A percentile compares a stretch with the other conserved stretches of the same genome.
These are phyloP conservation scores for Cerceris rybyensis DNA, from an alignment of 2,888 invertebrate species.

Conservation along the genomic window DNA sequence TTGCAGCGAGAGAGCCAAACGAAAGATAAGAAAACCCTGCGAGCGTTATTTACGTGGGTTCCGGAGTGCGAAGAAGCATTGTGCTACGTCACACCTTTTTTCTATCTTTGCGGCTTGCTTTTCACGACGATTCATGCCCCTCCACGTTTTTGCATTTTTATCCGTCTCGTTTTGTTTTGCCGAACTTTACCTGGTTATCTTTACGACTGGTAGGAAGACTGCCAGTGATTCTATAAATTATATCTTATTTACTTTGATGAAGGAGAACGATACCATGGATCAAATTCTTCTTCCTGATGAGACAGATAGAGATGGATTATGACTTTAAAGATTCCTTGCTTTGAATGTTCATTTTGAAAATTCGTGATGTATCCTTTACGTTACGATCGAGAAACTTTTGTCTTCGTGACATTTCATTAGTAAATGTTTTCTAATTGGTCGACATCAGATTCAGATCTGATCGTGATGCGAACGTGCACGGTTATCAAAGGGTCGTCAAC, in stretches of 20 bases:
- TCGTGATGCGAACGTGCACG: conserved; percentile 43
- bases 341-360: too few species aligned
- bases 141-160: not conserved
- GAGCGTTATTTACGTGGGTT: conserved; percentile 54
- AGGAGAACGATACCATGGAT: too few species aligned
- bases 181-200: too few species aligned
- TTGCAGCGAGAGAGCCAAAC: conserved; percentile 50
- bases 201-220: too few species aligned
- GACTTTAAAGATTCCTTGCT: not conserved
- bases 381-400: too few species aligned
- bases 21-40: conserved; percentile 53
- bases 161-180: not conserved
- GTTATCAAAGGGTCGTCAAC: conserved; percentile 72
- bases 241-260: too few species aligned
- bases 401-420: conserved; percentile 49
- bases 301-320: too few species aligned
- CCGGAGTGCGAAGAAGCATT: conserved; percentile 30
- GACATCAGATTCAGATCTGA: conserved; percentile 47
- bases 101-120: not conserved
- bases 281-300: too few species aligned
- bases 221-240: too few species aligned
- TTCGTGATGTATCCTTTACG: too few species aligned
- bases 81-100: conserved; percentile 47
- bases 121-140: not conserved
- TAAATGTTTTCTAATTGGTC: conserved; percentile 60